Conservation (phyloP, 2,113 vertebrate genomes). For the Paralichthys olivaceus region DNA sequence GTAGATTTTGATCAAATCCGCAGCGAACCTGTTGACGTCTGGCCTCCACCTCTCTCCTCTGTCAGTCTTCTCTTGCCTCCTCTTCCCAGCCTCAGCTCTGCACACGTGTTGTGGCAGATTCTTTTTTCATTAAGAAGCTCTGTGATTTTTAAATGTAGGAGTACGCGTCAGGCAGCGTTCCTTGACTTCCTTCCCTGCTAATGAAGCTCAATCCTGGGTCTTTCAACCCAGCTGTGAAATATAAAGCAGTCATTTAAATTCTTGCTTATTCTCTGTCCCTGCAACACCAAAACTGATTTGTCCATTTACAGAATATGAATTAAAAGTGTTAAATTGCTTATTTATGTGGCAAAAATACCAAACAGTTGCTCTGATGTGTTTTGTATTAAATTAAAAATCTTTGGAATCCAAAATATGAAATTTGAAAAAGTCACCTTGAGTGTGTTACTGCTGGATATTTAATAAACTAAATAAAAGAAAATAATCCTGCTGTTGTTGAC, state of each 20-base stretch:
- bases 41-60: background rate
- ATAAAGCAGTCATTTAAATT: background rate
- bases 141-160: constrained; percentile 52
- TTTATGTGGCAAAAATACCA: too few species aligned
- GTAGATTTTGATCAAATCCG: background rate
- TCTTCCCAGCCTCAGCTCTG: background rate
- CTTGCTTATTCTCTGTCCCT: background rate
- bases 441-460: background rate
- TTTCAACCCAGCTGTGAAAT: background rate
- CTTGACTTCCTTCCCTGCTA: constrained; percentile 13
- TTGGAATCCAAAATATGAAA: too few species aligned
- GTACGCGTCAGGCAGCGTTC: constrained; percentile 1
- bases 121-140: constrained; percentile 49
- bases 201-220: constrained; percentile 36
- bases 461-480: background rate
- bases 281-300: background rate
- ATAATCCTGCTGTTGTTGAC: background rate
- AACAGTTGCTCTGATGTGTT: background rate
- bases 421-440: background rate
- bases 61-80: background rate
- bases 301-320: background rate
- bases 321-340: too few species aligned
- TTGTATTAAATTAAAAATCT: background rate
- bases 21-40: background rate
- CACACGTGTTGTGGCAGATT: constrained; percentile 22